Base-by-base conservation (phyloP, 2,888 invertebrate genomes). In the Sylvicola fuscatus region DNA sequence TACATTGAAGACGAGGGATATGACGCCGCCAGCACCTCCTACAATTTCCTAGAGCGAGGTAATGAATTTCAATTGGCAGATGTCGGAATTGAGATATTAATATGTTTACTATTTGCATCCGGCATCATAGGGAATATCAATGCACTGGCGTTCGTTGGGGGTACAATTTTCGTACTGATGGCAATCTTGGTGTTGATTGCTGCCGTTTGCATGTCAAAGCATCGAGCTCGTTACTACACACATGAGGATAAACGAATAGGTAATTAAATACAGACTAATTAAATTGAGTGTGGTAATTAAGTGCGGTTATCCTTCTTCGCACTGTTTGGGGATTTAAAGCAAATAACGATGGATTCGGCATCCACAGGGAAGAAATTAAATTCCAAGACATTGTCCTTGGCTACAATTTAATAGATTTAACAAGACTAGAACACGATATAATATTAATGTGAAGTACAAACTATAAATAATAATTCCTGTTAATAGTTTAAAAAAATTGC, bases 171-270 rank as follows among this genome's bases (percentile, higher is more conserved):
- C 44, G 58, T 56, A 39, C 47, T 57, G 45, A 50, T 54, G 43
- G 48, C 53, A 0, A 63, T 68, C 27, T 62, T 70, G 2, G 64
- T 64, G 1, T 68, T 68, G 2, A 58, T 77, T 35, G 68, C 70
- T 45, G 21, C 38, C 31, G 50, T 54, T 35, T 78, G 75, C 46
- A 72, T 76, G 45, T 65, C 74, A 31, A 70, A 72, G 38, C 68
- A 74, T 42, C 72, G 75, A 3, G 73, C 75, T 3, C 69, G 70
- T 33, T 83, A 83, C 56, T 82, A 82, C 52, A 83, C 82, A 8
- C 71, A 80, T 49, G 82, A 82, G 54, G 80, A 78, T 50, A 72
- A 73, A 42, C 57, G 62, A 39, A 51, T 47, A 37, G 45, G 46
- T 40, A 39, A 37, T 29, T 36, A 17, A 21, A 21, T 21, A 6